Evolutionary conservation across 2,113 vertebrate species (phyloP).

Genomic region (Octodon degus): DNA sequence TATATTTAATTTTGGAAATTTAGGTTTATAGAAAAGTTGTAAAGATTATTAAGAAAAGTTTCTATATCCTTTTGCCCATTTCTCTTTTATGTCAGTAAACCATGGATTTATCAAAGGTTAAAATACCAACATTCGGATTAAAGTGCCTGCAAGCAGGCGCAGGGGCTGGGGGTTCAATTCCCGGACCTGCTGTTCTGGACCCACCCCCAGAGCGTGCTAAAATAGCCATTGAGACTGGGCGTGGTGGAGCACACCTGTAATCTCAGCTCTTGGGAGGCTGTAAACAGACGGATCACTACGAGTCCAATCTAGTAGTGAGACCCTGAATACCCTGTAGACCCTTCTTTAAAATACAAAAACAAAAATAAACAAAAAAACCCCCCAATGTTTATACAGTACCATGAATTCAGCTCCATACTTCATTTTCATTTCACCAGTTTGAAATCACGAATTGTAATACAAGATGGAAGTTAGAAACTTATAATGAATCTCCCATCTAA

Average conservation of each 20-base stretch:
- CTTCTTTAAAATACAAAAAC: no score
- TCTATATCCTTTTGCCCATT: background rate
- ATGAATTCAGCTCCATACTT: constrained; percentile 28
- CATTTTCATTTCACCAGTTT: constrained; percentile 31
- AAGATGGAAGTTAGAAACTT: constrained; percentile 26
- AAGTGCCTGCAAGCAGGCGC: no score
- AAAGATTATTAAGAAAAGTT: background rate
- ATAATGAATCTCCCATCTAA: background rate
- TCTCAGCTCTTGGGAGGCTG: no score
- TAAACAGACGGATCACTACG: no score
- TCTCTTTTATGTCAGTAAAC: constrained; percentile 28
- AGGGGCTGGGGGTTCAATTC: no score
- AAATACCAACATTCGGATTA: background rate
- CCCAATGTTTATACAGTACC: background rate
- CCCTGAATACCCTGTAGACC: no score
- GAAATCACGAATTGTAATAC: constrained; percentile 39
- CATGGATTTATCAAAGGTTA: background rate
- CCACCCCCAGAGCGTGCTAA: no score
- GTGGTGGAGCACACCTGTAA: no score
- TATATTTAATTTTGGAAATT: constrained; percentile 45
- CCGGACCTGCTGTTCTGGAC: no score
- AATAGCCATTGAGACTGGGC: no score
- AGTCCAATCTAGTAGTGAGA: no score
- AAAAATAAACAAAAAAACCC: no score
- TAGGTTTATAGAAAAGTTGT: constrained; percentile 12